A percentile compares a stretch with the other conserved stretches of the same genome.
phyloP scores from a whole-genome alignment of 2,888 invertebrate genomes.

The Agrochola litura region DNA sequence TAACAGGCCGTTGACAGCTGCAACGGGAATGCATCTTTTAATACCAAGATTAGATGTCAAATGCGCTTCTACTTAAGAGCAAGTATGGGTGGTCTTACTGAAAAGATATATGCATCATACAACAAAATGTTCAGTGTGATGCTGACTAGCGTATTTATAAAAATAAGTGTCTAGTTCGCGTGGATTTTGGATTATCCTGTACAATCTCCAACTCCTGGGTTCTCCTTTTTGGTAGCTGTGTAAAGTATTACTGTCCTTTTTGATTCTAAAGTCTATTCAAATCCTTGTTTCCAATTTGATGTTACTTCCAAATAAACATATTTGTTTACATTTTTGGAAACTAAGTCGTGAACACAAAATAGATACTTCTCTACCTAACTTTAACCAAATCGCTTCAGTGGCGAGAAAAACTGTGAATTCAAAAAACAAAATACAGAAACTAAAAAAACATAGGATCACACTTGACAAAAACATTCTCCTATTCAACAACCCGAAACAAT shows the following conservation, averaged over 20 bases:
- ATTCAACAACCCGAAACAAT: constrained; percentile 45
- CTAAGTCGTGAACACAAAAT: background rate
- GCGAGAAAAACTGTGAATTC: background rate
- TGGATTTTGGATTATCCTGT: too few relatives aligned
- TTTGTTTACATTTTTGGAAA: background rate
- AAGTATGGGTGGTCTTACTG: constrained; percentile 21
- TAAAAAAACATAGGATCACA: background rate
- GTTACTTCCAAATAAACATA: background rate
- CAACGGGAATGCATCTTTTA: constrained; percentile 26
- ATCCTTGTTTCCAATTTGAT: background rate
- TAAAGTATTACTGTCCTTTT: background rate
- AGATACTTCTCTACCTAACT: background rate
- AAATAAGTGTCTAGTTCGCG: background rate
- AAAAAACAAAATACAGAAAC: background rate
- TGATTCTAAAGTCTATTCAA: background rate
- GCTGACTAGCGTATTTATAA: too few relatives aligned
- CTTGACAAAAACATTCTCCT: constrained; percentile 8
- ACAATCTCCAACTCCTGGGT: background rate
- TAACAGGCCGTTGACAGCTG: constrained; percentile 53
- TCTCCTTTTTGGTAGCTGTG: background rate
- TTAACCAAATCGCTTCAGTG: background rate
- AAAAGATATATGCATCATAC: background rate
- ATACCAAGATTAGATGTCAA: constrained; percentile 23
- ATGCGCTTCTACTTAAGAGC: background rate
- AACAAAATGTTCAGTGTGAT: background rate